These are phyloP conservation scores for Polyploca ridens DNA, from an alignment of 2,888 invertebrate genomes.

Conservation along the genomic window DNA sequence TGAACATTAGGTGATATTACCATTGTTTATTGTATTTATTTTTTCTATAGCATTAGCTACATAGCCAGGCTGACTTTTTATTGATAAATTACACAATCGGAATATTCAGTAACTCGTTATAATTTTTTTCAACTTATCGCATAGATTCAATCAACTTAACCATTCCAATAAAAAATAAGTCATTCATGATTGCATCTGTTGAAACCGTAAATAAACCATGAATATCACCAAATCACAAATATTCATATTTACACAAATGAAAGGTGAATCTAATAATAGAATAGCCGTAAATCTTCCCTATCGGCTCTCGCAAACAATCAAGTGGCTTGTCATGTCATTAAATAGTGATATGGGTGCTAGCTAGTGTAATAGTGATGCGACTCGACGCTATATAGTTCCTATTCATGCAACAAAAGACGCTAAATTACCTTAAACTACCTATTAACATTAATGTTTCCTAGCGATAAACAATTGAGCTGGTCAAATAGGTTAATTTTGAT, in stretches of 20 bases:
- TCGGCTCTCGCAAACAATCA: not conserved
- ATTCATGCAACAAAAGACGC: not conserved
- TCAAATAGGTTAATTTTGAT: not conserved
- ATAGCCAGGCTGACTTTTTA: no score
- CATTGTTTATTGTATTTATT: no score
- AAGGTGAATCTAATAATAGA: slow-evolving; percentile 4
- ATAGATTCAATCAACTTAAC: no score
- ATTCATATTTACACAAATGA: not conserved
- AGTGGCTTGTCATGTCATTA: slow-evolving; percentile 9
- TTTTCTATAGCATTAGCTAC: no score
- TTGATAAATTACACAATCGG: no score
- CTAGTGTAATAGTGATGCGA: not conserved
- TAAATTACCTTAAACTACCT: not conserved
- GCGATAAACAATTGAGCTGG: not conserved
- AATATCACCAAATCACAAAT: not conserved
- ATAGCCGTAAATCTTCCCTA: slow-evolving; percentile 4
- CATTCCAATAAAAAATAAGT: not conserved
- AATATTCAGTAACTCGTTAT: no score
- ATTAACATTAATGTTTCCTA: not conserved
- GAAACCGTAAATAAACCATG: not conserved
- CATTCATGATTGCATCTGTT: not conserved
- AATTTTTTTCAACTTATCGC: no score
- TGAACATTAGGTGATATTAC: no score
- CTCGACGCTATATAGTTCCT: not conserved
- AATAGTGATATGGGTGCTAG: slow-evolving; percentile 4